Evolutionary conservation across 2,888 invertebrate species (phyloP).

Genomic region (Perithous albicinctus): DNA sequence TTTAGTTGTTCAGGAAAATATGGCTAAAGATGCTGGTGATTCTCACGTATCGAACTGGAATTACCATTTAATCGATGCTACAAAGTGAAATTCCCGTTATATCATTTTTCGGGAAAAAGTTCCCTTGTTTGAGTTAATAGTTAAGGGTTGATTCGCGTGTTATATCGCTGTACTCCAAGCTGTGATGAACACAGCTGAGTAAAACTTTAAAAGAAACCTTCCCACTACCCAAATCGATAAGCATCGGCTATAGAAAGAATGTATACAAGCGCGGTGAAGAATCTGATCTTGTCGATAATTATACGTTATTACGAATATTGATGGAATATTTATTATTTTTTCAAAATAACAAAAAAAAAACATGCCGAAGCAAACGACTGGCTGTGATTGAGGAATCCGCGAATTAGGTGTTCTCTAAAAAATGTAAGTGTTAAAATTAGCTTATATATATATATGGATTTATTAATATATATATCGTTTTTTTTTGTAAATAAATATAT

Average conservation of each 20-base stretch:
- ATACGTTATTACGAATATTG: background rate
- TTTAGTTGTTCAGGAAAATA: no score
- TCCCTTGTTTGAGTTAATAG: background rate
- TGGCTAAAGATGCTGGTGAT: no score
- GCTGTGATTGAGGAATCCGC: background rate
- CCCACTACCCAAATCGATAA: background rate
- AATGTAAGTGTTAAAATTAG: background rate
- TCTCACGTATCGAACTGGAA: background rate
- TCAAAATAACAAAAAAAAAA: constrained; percentile 2
- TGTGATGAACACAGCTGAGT: constrained; percentile 65
- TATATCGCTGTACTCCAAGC: constrained; percentile 37
- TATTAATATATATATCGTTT: no score
- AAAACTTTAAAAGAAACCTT: constrained; percentile 7
- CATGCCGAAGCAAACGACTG: background rate
- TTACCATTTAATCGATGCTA: background rate
- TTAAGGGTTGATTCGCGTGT: background rate
- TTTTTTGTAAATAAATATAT: no score
- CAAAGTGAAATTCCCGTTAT: background rate
- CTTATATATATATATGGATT: no score
- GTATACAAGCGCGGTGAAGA: background rate
- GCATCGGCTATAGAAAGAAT: background rate
- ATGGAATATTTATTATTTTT: constrained; percentile 19
- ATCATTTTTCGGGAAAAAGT: background rate
- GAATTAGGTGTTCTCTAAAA: background rate
- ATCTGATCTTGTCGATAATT: background rate